A percentile compares a stretch with the other conserved stretches of the same genome.
phyloP scores from a whole-genome alignment of 2,888 invertebrate species.

The Oscheius onirici region DNA sequence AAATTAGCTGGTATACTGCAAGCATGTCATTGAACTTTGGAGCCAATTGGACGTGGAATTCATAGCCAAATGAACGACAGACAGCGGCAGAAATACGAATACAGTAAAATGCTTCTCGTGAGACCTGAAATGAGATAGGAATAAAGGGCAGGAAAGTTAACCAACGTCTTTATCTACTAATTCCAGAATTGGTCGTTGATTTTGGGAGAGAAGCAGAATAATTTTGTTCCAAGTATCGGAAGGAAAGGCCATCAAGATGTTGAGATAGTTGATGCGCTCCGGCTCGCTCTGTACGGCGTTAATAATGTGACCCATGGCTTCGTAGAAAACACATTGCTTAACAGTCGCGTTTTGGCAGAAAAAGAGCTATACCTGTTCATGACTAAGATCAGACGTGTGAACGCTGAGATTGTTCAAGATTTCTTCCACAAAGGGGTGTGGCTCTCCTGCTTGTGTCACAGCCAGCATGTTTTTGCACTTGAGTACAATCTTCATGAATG shows the following conservation, averaged over 20 bases:
- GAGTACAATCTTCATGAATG: conserved; percentile 98
- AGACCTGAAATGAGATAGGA: conserved; percentile 77
- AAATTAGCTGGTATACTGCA: conserved; percentile 9
- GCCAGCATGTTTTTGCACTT: conserved; percentile 81
- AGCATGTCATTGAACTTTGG: conserved; percentile 75
- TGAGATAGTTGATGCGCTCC: conserved; percentile 89
- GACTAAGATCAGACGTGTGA: conserved; percentile 97
- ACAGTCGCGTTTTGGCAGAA: too few relatives aligned
- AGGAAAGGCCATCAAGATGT: conserved; percentile 96
- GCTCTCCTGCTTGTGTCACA: conserved; percentile 90
- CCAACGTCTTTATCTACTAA: conserved; percentile 77
- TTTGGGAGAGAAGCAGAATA: conserved; percentile 84
- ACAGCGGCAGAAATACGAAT: conserved; percentile 98
- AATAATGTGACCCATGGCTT: conserved; percentile 99
- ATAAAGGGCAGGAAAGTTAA: background rate
- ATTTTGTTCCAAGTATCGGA: conserved; percentile 99
- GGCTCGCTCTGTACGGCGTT: conserved; percentile 78
- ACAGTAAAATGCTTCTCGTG: conserved; percentile 95
- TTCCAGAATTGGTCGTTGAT: conserved; percentile 70
- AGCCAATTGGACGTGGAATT: conserved; percentile 83
- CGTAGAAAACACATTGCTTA: conserved; percentile 91
- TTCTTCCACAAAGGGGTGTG: conserved; percentile 97
- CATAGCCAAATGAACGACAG: conserved; percentile 96
- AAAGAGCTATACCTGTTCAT: conserved; percentile 80
- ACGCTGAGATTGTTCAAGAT: conserved; percentile 93